Conservation (phyloP, 2,113 vertebrate genomes). For the Scatophagus argus region DNA sequence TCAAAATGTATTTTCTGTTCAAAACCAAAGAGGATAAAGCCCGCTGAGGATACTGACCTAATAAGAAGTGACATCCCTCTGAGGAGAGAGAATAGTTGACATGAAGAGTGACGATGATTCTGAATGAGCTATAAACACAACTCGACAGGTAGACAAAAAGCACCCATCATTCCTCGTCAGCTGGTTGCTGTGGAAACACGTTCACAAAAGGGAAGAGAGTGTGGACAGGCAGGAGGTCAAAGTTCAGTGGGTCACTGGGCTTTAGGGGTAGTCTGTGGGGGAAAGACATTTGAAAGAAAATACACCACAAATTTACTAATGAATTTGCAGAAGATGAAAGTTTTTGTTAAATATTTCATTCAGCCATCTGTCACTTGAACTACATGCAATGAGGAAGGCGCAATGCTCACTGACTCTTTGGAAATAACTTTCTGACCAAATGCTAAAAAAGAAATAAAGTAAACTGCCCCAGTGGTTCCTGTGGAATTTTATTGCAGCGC, state of each 20-base stretch:
- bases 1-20: background rate
- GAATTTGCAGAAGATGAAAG: background rate
- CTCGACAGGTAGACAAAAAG: constrained; percentile 59
- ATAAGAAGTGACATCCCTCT: constrained; percentile 45
- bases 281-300: background rate
- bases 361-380: too few species aligned
- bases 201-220: constrained; percentile 62
- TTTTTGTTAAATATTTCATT: background rate
- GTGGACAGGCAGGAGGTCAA: constrained; percentile 35
- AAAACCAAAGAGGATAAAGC: background rate
- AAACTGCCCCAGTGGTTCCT: background rate
- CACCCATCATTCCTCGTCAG: constrained; percentile 51
- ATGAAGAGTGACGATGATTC: constrained; percentile 29
- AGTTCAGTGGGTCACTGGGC: constrained; percentile 65
- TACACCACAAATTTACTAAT: background rate
- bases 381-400: background rate
- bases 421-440: too few species aligned
- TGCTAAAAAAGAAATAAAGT: too few species aligned
- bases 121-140: constrained; percentile 46
- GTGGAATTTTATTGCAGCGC: background rate
- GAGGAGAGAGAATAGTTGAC: constrained; percentile 39
- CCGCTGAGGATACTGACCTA: constrained; percentile 17
- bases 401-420: background rate
- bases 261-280: background rate
- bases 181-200: constrained; percentile 61